Evolutionary conservation across 1,140 invertebrate genomes (phyloP).

Genomic region (Diorhabda elongata): DNA sequence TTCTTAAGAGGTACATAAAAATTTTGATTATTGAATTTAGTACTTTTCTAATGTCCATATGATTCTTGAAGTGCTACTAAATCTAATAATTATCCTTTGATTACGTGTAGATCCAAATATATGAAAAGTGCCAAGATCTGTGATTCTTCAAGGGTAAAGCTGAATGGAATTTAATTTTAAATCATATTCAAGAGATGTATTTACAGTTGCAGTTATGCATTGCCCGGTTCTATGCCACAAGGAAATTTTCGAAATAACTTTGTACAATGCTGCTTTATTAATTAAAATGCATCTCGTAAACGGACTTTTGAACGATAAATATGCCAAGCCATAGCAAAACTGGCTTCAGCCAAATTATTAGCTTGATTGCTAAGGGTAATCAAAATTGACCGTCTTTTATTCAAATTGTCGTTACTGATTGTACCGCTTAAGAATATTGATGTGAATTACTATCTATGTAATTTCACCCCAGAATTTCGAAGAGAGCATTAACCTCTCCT

Average conservation of each 20-base stretch:
- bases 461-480: constrained; percentile 17
- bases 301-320: constrained; percentile 23
- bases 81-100: too few species aligned
- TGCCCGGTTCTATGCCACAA: too few species aligned
- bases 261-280: too few species aligned
- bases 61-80: neutral
- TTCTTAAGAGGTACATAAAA: neutral
- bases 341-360: constrained; percentile 30
- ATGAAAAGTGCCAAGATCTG: too few species aligned
- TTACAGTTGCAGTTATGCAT: too few species aligned
- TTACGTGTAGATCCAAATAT: too few species aligned
- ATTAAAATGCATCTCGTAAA: too few species aligned
- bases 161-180: too few species aligned
- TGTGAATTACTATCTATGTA: constrained; percentile 31
- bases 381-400: constrained; percentile 29
- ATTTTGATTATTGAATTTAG: neutral
- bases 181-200: too few species aligned
- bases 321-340: constrained; percentile 26
- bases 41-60: neutral
- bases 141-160: too few species aligned
- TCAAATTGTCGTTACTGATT: constrained; percentile 26
- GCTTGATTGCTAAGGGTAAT: constrained; percentile 29
- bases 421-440: constrained; percentile 29
- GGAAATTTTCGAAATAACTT: too few species aligned
- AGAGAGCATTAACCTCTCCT: too few species aligned